Base-by-base conservation (phyloP, 2,797 vertebrate genomes). In the Acanthornis magna region DNA sequence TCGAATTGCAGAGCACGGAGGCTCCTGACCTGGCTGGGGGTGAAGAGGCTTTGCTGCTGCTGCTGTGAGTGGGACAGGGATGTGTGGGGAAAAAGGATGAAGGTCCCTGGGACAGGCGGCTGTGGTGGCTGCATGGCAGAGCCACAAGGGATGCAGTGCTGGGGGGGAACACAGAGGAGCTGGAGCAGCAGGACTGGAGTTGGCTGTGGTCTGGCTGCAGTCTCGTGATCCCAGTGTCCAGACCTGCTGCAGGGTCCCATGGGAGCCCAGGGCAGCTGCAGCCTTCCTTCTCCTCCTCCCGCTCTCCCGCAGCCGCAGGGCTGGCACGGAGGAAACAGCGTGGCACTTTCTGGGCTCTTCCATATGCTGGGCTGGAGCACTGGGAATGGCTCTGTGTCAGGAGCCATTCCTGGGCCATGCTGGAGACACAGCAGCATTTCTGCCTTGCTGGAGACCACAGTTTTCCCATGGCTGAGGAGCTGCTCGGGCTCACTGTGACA, bases 111-210 rank as follows among this genome's bases (percentile, higher is more conserved):
- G 45, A 60, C 25, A 3, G 40, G 51, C 1, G 7, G 48, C 85
- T 0, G 1, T 53, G 29, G 61, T 45, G 79, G 21, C n/a, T 26
- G 20, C 22, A 7, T 1, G 10, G 85, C 75, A 61, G 75, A 0
- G 0, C n/a, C 0, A 1, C 0, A 1, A 19, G 29, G 16, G 26
- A 50, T 26, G 66, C 0, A 1, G 32, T 0, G 1, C 76, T 58
- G 61, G 5, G 25, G 25, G 10, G 19, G 8, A 36, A 21, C 51
- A 26, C 3, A 1, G 27, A n/a, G 73, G 36, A 75, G 26, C 29
- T 42, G 40, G 70, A 30, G 63, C 15, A 16, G 85, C 72, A 71
- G 79, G 38, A 21, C 65, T 88, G 34, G 6, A 36, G 26, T 26
- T 75, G 87, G 68, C 61, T 11, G 29, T 3, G 7, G 18, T 76